Evolutionary conservation across 2,113 vertebrate species (phyloP).

Genomic region (Pungitius pungitius): DNA sequence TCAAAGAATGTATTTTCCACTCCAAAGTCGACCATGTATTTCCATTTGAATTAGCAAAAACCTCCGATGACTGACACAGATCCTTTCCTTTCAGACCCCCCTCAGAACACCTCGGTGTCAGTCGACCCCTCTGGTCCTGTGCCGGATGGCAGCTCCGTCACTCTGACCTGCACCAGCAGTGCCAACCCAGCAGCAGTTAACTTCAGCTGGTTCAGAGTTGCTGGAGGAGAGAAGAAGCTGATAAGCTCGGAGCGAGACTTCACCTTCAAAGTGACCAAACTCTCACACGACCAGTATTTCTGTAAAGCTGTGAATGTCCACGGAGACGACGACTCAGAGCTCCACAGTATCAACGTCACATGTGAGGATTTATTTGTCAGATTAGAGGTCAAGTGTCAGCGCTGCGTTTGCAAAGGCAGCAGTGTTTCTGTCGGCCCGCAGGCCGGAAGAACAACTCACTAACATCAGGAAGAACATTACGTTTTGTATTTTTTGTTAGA

Average conservation of each 20-base stretch:
- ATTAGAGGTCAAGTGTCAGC: no score
- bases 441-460: no score
- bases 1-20: no score
- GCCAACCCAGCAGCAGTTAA: slow-evolving; percentile 66
- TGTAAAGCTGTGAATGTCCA: slow-evolving; percentile 68
- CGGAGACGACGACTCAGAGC: slow-evolving; percentile 44
- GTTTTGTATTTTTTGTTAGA: no score
- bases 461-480: no score
- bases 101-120: slow-evolving; percentile 66
- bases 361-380: no score
- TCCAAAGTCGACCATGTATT: not conserved
- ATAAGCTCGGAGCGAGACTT: slow-evolving; percentile 47
- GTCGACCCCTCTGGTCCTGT: slow-evolving; percentile 54
- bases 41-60: not conserved
- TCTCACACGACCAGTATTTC: slow-evolving; percentile 59
- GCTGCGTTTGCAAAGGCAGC: no score
- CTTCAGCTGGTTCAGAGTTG: slow-evolving; percentile 75
- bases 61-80: not conserved
- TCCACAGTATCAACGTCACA: slow-evolving; percentile 41
- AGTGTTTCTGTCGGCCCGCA: no score
- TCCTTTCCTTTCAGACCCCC: slow-evolving; percentile 59
- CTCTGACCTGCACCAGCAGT: slow-evolving; percentile 68
- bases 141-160: slow-evolving; percentile 59
- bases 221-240: slow-evolving; percentile 32
- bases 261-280: slow-evolving; percentile 65